Evolutionary conservation across 2,113 vertebrate genomes (phyloP), one percentile per base, ranked within the genome.

Genomic region (Ochotona princeps): DNA sequence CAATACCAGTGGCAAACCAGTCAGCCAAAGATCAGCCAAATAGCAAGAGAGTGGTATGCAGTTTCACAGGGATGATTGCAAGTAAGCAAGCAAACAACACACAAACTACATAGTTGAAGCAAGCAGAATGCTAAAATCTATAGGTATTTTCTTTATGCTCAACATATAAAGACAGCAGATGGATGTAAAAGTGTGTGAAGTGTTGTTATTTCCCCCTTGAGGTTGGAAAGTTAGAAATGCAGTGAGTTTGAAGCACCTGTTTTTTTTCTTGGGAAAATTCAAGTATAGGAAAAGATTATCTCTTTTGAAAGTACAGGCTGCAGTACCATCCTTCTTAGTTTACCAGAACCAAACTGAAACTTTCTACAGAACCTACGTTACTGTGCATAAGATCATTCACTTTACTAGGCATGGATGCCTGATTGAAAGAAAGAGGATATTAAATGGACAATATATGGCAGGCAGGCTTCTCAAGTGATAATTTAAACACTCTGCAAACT

Each of bases 301-400:
- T 92, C 4, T 60, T 93, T 87, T 78, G 23, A 82, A 83, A 88
- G 25, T 76, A 83, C 94, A 96, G 88, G 1, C 26, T 7, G 63
- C 8, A 76, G 2, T 21, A 35, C 0, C 20, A 69, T 49, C 1
- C 6, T 32, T 61, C 61, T 38, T 28, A 26, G 32, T 63, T 84
- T 72, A 7, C 94, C 47, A 66, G 23, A 61, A n/a, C 30, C 76
- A 70, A 76, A 85, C 4, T 17, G 13, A 66, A 90, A 57, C 1
- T 81, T 91, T 54, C 25, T 82, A 1, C 21, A 49, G 26, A 28
- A 0, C 17, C 63, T 18, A 66, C 35, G 0, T 63, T 73, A 26
- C 60, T 49, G 26, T 0, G 51, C 10, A 30, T 61, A 76, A 65
- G 1, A 21, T 20, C 18, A 28, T 51, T 32, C 8, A 35, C 25